phyloP scores from a whole-genome alignment of 1,140 invertebrate species.

The Drosophila nikananu region DNA sequence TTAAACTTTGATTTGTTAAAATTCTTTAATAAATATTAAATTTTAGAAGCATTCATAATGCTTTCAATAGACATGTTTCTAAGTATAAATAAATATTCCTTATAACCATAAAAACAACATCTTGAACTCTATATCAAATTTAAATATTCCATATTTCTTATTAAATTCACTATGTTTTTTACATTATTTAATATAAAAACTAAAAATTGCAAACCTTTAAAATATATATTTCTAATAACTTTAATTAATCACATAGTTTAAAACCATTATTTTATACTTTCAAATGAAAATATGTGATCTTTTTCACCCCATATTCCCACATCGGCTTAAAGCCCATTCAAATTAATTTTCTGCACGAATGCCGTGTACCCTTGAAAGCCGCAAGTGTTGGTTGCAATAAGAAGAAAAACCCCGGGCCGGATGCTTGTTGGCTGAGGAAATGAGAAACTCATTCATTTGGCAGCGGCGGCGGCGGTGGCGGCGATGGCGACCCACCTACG shows the following conservation, averaged over 20 bases:
- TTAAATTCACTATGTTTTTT: background rate
- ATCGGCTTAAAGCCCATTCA: background rate
- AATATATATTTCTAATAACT: background rate
- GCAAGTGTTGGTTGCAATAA: slow-evolving; percentile 18
- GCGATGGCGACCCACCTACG: slow-evolving; percentile 32
- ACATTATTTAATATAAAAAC: background rate
- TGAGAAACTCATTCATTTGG: slow-evolving; percentile 56
- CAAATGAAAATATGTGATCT: background rate
- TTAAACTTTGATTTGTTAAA: too few relatives aligned
- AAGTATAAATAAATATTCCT: background rate
- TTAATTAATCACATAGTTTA: background rate
- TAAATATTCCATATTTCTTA: background rate
- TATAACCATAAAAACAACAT: background rate
- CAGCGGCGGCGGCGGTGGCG: slow-evolving; percentile 1
- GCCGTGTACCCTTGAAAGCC: slow-evolving; percentile 30
- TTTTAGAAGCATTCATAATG: too few relatives aligned
- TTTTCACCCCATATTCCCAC: background rate
- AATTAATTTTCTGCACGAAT: slow-evolving; percentile 6
- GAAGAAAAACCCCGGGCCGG: slow-evolving; percentile 22
- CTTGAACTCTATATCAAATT: background rate
- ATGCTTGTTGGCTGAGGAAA: slow-evolving; percentile 50
- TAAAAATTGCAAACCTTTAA: background rate
- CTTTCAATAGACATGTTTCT: background rate
- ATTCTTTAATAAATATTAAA: too few relatives aligned
- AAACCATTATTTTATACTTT: background rate